These are phyloP conservation scores for Psettodes erumei DNA, from an alignment of 2,113 vertebrate species.

Conservation along the genomic window DNA sequence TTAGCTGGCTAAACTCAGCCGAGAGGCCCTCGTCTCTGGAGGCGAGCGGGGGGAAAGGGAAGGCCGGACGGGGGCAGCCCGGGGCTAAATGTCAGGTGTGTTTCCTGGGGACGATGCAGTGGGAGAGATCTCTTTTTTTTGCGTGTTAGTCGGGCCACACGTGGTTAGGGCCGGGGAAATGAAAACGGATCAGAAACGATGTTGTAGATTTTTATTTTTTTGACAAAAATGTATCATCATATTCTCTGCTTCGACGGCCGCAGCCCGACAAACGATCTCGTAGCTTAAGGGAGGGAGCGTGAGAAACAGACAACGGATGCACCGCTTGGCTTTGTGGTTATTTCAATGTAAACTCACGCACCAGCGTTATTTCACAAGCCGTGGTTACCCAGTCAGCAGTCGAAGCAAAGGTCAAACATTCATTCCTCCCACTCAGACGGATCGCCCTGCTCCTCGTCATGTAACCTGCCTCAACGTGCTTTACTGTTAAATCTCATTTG, in stretches of 20 bases:
- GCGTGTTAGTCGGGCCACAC: constrained; percentile 29
- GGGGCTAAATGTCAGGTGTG: constrained; percentile 81
- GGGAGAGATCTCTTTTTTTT: constrained; percentile 73
- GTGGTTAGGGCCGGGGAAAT: constrained; percentile 13
- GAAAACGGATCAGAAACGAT: constrained; percentile 19
- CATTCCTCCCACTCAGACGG: constrained; percentile 32
- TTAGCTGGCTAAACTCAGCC: constrained; percentile 79
- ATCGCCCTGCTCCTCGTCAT: constrained; percentile 20
- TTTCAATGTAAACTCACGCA: constrained; percentile 15
- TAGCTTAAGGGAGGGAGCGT: neutral
- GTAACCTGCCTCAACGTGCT: constrained; percentile 3
- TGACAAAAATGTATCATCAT: too few relatives aligned
- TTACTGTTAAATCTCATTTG: constrained; percentile 14
- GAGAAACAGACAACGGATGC: constrained; percentile 15
- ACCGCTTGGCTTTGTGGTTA: constrained; percentile 4
- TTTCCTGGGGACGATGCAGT: constrained; percentile 62
- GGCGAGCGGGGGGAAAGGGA: constrained; percentile 37
- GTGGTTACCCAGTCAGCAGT: constrained; percentile 30
- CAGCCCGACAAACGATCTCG: constrained; percentile 6
- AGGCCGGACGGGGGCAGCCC: constrained; percentile 67
- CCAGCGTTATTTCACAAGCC: neutral
- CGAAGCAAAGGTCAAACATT: constrained; percentile 47
- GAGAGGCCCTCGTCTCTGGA: constrained; percentile 75
- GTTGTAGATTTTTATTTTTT: neutral
- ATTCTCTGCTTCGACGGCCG: too few relatives aligned